phyloP scores from a whole-genome alignment of 2,888 invertebrate species.

The Euphydryas editha region DNA sequence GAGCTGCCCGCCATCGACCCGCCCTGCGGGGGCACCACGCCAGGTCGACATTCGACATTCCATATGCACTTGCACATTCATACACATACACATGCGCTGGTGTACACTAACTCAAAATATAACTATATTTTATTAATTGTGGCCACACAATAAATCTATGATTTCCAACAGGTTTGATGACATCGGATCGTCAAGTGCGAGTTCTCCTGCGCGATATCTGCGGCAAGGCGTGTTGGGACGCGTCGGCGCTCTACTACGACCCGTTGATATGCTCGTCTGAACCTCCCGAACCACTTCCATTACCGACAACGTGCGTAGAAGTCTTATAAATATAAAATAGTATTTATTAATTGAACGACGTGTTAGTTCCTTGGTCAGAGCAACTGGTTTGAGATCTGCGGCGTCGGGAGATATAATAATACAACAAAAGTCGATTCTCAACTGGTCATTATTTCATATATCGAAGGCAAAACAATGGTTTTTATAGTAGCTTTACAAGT shows the following conservation, averaged over 20 bases:
- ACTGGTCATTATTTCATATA: too few species aligned
- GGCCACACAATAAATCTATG: background rate
- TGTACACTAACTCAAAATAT: too few species aligned
- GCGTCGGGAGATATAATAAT: too few species aligned
- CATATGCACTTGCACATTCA: background rate
- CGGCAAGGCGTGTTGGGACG: constrained; percentile 98
- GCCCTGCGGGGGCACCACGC: constrained; percentile 77
- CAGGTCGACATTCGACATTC: too few species aligned
- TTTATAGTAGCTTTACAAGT: too few species aligned
- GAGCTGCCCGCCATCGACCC: constrained; percentile 93
- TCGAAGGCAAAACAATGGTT: too few species aligned
- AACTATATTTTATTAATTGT: too few species aligned
- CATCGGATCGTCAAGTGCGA: constrained; percentile 92
- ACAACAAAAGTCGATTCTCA: too few species aligned
- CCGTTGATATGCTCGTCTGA: constrained; percentile 76
- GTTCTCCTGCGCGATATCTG: constrained; percentile 94
- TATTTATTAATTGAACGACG: background rate
- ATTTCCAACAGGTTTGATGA: constrained; percentile 85
- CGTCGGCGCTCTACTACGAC: constrained; percentile 93
- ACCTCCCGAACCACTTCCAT: constrained; percentile 57
- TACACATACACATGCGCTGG: background rate
- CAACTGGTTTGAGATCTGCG: too few species aligned
- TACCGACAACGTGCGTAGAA: constrained; percentile 58
- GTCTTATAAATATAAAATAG: background rate
- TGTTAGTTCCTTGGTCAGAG: too few species aligned